Evolutionary conservation across 2,113 vertebrate genomes (phyloP).

Genomic region (Lophura nycthemera): DNA sequence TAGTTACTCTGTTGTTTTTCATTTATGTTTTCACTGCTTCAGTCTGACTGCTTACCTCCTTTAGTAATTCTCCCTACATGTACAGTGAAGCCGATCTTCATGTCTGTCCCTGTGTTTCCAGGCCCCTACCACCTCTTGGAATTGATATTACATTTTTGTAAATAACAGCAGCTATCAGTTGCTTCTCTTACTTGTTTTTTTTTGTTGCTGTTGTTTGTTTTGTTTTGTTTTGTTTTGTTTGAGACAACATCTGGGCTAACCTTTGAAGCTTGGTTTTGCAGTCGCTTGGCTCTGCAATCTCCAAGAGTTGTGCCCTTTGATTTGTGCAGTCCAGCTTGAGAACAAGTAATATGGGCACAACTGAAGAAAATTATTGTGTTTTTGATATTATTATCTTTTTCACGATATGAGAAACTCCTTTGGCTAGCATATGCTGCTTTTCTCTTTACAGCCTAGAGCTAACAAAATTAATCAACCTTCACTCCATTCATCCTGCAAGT

Average conservation of each 20-base stretch:
- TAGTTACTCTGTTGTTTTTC: neutral
- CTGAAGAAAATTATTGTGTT: neutral
- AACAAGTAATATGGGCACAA: neutral
- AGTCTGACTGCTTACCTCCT: neutral
- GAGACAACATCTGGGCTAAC: neutral
- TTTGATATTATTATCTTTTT: neutral
- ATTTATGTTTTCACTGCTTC: neutral
- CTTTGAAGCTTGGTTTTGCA: neutral
- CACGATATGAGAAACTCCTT: neutral
- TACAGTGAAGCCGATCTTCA: neutral
- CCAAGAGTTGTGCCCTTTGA: neutral
- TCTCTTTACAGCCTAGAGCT: neutral
- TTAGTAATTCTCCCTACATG: neutral
- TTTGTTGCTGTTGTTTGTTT: too few species aligned
- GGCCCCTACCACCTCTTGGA: neutral
- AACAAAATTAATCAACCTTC: neutral
- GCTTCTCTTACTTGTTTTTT: neutral
- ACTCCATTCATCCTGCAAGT: fast-evolving
- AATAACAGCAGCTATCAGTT: neutral
- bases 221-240: neutral
- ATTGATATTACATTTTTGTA: neutral
- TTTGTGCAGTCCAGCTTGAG: neutral
- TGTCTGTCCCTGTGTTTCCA: neutral
- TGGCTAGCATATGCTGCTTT: neutral
- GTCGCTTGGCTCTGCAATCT: neutral